Base-by-base conservation (phyloP, 2,888 invertebrate species). In the Andrena hattorfiana region DNA sequence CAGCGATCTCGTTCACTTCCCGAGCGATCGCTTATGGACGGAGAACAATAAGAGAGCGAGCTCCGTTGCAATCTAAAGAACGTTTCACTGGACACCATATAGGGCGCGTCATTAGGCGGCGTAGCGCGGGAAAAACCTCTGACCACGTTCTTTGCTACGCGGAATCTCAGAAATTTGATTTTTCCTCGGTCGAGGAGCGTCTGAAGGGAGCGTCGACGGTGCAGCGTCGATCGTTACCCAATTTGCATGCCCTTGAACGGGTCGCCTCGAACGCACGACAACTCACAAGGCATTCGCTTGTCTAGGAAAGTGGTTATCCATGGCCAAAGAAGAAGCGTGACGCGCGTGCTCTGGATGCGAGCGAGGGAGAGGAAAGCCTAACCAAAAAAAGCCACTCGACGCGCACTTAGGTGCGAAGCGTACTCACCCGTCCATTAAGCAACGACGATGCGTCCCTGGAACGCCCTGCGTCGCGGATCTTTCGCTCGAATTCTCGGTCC, bases 341-440 rank as follows among this genome's bases (percentile, higher is more conserved):
- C 56, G 20, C n/a, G 7, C 35, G 23, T 49, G 59, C 49, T 10
- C n/a, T 23, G 28, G 23, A 42, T 0, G 8, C 13, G 48, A n/a
- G 13, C n/a, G 6, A 20, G 7, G 26, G 20, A 26, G 32, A 3
- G 26, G 3, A 7, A 66, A 54, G 54, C 16, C 1, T 16, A 66
- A 7, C 26, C 35, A 32, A 66, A 71, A 71, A 78, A 66, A 42
- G 54, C 20, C 73, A 74, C 73, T 66, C 81, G 30, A 75, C 69
- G 72, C n/a, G 51, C 81, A 76, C 81, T 78, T 64, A 63, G 60
- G 56, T 68, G 64, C 71, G 60, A 76, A 63, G 77, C 59, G 64
- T 87, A 88, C 88, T 88, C 88, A 88, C 88, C 87, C 81, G 83
- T 83, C 79, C 87, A 85, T 88, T 81, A 88, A 88, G 69, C 80